These are phyloP conservation scores for Cantharis nigra DNA, from an alignment of 2,888 invertebrate species.

Conservation along the genomic window DNA sequence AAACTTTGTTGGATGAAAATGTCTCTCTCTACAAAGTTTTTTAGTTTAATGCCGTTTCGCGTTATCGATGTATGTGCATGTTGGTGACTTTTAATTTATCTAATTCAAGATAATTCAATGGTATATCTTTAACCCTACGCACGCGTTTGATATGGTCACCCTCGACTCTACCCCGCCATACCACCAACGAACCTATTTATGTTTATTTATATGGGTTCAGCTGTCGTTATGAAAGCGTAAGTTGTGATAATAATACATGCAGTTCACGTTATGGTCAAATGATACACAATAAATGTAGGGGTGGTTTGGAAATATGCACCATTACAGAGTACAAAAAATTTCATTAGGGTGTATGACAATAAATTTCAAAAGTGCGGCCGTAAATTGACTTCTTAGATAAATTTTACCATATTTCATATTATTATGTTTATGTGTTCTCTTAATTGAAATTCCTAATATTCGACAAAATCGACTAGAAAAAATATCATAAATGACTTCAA, in stretches of 20 bases:
- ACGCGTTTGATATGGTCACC: conserved; percentile 29
- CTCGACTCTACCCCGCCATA: conserved; percentile 27
- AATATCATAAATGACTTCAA: neutral
- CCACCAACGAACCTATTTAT: conserved; percentile 36
- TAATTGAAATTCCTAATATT: neutral
- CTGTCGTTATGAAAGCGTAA: conserved; percentile 36
- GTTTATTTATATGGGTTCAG: conserved; percentile 38
- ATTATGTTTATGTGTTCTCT: neutral
- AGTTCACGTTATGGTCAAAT: conserved; percentile 34
- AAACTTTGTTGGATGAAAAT: neutral
- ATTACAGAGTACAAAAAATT: conserved; percentile 13
- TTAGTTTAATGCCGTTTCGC: neutral
- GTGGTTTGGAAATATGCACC: conserved; percentile 21
- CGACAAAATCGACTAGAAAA: neutral
- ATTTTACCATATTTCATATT: neutral
- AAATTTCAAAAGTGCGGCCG: conserved; percentile 9
- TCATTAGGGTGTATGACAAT: conserved; percentile 11
- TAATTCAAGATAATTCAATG: conserved; percentile 23
- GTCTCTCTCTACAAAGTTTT: neutral
- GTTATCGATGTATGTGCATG: neutral
- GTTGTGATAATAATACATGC: conserved; percentile 31
- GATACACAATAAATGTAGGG: conserved; percentile 30
- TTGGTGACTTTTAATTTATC: conserved; percentile 20
- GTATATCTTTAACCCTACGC: conserved; percentile 27
- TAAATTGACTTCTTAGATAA: neutral